A percentile compares a stretch with the other conserved stretches of the same genome.
phyloP scores from a whole-genome alignment of 2,888 invertebrate genomes.

The Synanthedon tipuliformis region DNA sequence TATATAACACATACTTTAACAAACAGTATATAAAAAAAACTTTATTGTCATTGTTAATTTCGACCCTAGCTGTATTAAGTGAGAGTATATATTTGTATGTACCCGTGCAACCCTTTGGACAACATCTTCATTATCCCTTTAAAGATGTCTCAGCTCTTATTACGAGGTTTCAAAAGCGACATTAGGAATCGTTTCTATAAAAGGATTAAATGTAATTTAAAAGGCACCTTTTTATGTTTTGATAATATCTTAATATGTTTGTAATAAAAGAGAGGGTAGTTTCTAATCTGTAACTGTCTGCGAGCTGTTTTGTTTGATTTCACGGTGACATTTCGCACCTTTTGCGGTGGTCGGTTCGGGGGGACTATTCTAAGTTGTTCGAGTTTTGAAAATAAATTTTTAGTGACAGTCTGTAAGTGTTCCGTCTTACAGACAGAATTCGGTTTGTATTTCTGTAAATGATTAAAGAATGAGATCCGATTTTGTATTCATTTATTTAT shows the following conservation, averaged over 20 bases:
- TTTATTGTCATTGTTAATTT: too few species aligned
- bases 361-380: not conserved
- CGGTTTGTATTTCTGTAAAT: too few species aligned
- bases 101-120: constrained; percentile 4
- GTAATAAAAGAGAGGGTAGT: constrained; percentile 53
- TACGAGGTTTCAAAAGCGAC: not conserved
- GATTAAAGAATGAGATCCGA: too few species aligned
- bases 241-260: constrained; percentile 67
- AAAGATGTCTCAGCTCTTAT: not conserved
- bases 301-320: constrained; percentile 33
- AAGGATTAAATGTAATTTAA: constrained; percentile 47
- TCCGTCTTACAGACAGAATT: too few species aligned
- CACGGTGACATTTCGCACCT: constrained; percentile 51
- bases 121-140: constrained; percentile 1
- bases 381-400: not conserved
- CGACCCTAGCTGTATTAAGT: too few species aligned
- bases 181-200: not conserved
- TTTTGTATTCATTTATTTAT: too few species aligned
- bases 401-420: too few species aligned
- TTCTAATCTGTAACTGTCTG: constrained; percentile 66
- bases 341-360: constrained; percentile 22
- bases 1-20: too few species aligned
- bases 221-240: constrained; percentile 36
- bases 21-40: too few species aligned
- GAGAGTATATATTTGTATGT: not conserved